Evolutionary conservation across 2,113 vertebrate species (phyloP), one percentile per base, ranked within the genome.

Genomic region (Oxyura jamaicensis): DNA sequence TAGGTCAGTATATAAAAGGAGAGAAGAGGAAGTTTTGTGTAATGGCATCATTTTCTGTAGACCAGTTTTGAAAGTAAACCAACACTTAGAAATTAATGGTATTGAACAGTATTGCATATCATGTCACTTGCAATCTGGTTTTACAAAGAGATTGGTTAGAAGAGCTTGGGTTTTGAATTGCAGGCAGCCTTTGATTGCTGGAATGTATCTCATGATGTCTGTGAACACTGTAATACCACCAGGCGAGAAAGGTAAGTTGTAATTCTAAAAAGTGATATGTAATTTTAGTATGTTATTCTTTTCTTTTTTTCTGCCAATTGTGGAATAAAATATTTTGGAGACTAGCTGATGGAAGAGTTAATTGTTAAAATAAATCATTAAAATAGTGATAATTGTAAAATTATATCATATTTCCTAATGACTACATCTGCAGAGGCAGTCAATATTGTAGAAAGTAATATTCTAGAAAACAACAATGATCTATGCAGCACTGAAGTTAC

Each of bases 201-300:
- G 99, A 93, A 99, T 99, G 90, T 99, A 99, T 97, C 98, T 99
- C 90, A 98, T 99, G 96, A 99, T 99, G 99, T 99, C 99, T 81
- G 96, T 98, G 89, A 98, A 99, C 89, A 98, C 99, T 5, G 97
- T 99, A 44, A 99, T 99, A 96, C 98, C 98, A 65, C 98, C 99
- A 68, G 99, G 99, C 26, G 98, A 99, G 85, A 99, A 96, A 98
- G 99, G 99, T 99, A 88, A 98, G 97, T 94, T 5, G 5, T 67
- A 74, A 8, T 29, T 65, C 26, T 67, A 31, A 12, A 10, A 89
- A 89, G 33, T 35, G 13, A 19, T 59, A 8, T 36, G 2, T 77
- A 35, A 89, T 90, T 66, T 63, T 13, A 39, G 13, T 39, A 29
- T 33, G 28, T 59, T n/a, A 58, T 80, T 36, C 10, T n/a, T 44